phyloP scores from a whole-genome alignment of 37 sponge, comb jelly and placozoan genomes.

The Aphrocallistes beatrix region DNA sequence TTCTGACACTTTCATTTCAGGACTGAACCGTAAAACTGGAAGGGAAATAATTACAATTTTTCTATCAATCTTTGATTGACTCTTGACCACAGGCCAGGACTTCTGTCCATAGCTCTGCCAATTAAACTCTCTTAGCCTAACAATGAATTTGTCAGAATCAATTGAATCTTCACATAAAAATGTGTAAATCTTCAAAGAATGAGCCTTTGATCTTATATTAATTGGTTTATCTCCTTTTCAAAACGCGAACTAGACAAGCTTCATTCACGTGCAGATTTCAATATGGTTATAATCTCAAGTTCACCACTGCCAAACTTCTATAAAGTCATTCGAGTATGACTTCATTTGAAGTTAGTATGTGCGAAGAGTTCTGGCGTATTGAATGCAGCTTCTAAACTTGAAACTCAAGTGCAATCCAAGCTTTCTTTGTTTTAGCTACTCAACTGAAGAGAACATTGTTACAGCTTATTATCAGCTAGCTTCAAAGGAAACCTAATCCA shows the following conservation, averaged over 20 bases:
- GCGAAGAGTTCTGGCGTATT: too few relatives aligned
- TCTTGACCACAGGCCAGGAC: too few relatives aligned
- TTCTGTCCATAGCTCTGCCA: neutral
- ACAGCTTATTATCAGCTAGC: neutral
- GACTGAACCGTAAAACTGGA: too few relatives aligned
- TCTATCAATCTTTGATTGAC: too few relatives aligned
- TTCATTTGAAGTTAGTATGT: too few relatives aligned
- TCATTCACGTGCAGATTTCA: neutral
- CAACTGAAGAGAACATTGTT: too few relatives aligned
- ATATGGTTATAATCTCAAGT: too few relatives aligned
- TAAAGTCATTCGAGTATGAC: neutral
- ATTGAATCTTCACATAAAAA: too few relatives aligned
- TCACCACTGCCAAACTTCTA: too few relatives aligned
- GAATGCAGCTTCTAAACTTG: conserved; percentile 1
- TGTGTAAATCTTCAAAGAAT: neutral
- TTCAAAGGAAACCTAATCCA: neutral
- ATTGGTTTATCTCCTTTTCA: neutral
- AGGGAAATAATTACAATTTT: too few relatives aligned
- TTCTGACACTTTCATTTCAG: too few relatives aligned
- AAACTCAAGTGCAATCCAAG: conserved; percentile 7
- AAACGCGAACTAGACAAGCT: neutral
- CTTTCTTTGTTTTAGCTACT: too few relatives aligned
- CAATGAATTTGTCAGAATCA: conserved; percentile 1
- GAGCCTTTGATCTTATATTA: neutral
- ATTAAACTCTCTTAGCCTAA: neutral